Conservation (phyloP, 2,113 vertebrate genomes). For the Periophthalmodon schlosseri region DNA sequence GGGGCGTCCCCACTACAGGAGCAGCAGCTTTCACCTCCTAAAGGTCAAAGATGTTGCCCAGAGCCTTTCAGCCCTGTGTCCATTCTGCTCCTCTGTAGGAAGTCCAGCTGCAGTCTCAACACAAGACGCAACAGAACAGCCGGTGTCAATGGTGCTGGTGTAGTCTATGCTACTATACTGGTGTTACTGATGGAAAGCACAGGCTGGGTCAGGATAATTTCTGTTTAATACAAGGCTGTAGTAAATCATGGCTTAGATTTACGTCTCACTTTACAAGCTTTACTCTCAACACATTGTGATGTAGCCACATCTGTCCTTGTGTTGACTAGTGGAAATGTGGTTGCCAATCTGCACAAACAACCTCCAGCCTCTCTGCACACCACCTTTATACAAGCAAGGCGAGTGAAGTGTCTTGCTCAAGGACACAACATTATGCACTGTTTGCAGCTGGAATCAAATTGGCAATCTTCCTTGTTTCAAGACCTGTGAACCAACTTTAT, state of each 20-base stretch:
- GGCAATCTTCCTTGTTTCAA: neutral
- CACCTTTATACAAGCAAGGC: neutral
- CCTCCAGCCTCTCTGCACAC: neutral
- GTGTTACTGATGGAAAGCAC: neutral
- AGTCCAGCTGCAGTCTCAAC: slow-evolving; percentile 23
- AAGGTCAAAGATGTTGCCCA: slow-evolving; percentile 72
- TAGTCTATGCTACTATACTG: neutral
- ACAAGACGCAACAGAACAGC: slow-evolving; percentile 8
- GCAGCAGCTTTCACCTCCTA: slow-evolving; percentile 64
- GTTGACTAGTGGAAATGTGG: too few relatives aligned
- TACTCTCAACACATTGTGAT: neutral
- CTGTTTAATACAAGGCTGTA: neutral
- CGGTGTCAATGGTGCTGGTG: neutral
- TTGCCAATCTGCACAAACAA: neutral
- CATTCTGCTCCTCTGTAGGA: slow-evolving; percentile 7
- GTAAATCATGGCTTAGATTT: neutral
- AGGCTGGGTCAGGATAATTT: neutral
- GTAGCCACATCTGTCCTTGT: neutral
- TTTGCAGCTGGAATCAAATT: neutral
- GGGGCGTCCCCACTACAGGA: slow-evolving; percentile 66
- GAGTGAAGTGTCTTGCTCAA: neutral
- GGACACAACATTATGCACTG: neutral
- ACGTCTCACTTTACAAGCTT: neutral
- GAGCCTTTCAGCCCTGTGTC: slow-evolving; percentile 36
- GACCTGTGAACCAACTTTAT: neutral